phyloP scores from a whole-genome alignment of 30 jellyfish, hydroid and myxozoan genomes.

The Catostylus mosaicus region DNA sequence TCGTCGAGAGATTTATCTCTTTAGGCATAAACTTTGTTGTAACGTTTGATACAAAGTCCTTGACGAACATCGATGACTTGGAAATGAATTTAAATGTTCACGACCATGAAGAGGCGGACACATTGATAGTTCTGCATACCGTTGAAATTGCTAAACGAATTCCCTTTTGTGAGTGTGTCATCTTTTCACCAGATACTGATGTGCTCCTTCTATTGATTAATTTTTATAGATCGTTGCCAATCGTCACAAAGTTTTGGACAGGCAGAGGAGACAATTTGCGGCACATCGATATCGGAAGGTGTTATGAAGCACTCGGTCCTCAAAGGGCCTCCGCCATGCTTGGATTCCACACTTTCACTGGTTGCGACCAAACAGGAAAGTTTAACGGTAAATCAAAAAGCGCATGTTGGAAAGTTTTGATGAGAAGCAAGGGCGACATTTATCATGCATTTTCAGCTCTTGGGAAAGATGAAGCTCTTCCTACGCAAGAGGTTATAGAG shows the following conservation, averaged over 20 bases:
- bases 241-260: no score
- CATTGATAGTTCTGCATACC: background rate
- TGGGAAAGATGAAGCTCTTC: conserved; percentile 5
- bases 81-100: background rate
- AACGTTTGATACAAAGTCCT: background rate
- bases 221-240: no score
- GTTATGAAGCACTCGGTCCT: background rate
- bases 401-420: conserved; percentile 3
- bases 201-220: no score
- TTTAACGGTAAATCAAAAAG: conserved; percentile 16
- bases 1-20: no score
- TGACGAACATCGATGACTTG: background rate
- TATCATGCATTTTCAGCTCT: background rate
- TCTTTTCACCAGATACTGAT: no score
- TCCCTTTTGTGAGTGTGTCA: background rate
- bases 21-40: background rate
- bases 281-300: background rate
- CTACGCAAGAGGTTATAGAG: background rate
- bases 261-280: conserved; percentile 13
- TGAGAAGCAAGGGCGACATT: background rate
- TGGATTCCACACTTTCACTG: conserved; percentile 12
- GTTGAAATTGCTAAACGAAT: no score
- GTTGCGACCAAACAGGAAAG: conserved; percentile 23
- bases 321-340: background rate
- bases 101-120: background rate